Evolutionary conservation across 2,113 vertebrate genomes (phyloP), one percentile per base, ranked within the genome.

Genomic region (Chelonoidis abingdonii): DNA sequence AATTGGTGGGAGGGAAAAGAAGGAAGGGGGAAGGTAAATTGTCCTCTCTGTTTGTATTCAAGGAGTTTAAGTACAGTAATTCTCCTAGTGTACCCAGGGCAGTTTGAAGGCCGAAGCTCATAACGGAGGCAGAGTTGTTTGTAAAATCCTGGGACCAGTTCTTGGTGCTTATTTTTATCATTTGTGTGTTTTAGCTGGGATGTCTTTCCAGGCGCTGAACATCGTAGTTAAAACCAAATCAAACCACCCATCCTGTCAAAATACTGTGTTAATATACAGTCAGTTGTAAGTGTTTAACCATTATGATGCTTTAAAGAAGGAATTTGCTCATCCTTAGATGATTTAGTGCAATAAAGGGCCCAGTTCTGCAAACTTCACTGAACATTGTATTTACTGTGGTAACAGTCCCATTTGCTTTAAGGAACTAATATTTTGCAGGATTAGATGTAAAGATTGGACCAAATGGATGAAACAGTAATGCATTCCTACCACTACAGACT

Each of bases 221-320:
- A 47, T 89, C 9, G 87, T 93, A 53, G 82, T 78, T 88, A 87
- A 87, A 62, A 31, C 6, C 11, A 24, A 56, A 49, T 9, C 65
- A 92, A 89, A 38, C 24, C 38, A 44, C 7, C 84, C 1, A 5
- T 62, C 25, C 12, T 31, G 62, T 29, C 53, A 22, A 72, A 72
- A 56, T 38, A 4, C 10, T 62, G 6, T 6, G 19, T 35, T 9
- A 69, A 89, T 2, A 44, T 5, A 1, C 0, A 2, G 0, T n/a
- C 56, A 78, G 17, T 62, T 59, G 50, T 56, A 24, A 88, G 78
- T 27, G 8, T 31, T 91, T 27, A 90, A 56, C 19, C 16, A 52
- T 82, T 88, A 44, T 11, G 29, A 14, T 87, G 3, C 78, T 95
- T 88, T 89, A 53, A 81, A 79, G 76, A 88, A 56, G 22, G 82